These are phyloP conservation scores for Zootoca vivipara DNA, from an alignment of 2,113 vertebrate species.

Conservation along the genomic window DNA sequence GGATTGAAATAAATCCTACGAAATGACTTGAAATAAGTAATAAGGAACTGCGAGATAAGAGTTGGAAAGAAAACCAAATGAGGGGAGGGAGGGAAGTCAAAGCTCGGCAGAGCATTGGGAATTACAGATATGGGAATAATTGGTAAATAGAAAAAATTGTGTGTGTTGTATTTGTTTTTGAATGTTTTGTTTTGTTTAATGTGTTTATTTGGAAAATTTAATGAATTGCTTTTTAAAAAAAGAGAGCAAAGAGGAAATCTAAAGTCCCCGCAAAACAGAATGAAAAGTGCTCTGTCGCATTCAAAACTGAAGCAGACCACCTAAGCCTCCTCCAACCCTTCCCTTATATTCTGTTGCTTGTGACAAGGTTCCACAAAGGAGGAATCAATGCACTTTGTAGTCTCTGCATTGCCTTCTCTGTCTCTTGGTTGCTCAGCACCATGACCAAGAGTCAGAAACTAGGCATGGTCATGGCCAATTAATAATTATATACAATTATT, in stretches of 20 bases:
- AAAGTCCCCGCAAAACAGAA: slow-evolving; percentile 37
- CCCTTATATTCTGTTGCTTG: background rate
- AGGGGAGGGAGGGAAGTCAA: no score
- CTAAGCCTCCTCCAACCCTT: background rate
- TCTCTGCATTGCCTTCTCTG: background rate
- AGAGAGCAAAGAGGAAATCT: slow-evolving; percentile 51
- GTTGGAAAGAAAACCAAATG: no score
- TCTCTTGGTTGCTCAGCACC: background rate
- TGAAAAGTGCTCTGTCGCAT: slow-evolving; percentile 9
- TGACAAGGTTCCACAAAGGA: background rate
- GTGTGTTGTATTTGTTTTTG: no score
- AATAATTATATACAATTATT: background rate
- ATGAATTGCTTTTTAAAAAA: no score
- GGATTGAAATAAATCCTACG: no score
- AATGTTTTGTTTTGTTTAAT: no score
- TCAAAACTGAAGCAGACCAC: background rate
- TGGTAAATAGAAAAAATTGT: no score
- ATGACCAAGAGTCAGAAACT: background rate
- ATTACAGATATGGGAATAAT: no score
- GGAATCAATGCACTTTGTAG: background rate
- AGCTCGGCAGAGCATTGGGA: no score
- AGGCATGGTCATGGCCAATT: background rate
- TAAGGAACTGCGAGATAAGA: no score
- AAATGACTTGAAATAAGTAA: no score
- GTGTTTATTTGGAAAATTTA: no score